Evolutionary conservation across 2,113 vertebrate species (phyloP).

Genomic region (Colaptes auratus): DNA sequence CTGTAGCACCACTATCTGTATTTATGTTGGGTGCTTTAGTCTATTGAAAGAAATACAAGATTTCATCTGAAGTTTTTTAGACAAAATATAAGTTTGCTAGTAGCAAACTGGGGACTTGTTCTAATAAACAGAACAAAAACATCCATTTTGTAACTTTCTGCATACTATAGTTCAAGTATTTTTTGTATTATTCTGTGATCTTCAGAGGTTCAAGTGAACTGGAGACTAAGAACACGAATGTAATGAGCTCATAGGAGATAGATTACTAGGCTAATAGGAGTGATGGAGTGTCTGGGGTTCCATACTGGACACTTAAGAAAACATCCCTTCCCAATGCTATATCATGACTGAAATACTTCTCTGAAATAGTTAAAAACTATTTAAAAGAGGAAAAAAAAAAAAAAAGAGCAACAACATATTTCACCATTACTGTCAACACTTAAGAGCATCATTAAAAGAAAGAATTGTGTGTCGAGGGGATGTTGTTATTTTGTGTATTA

Average conservation of each 20-base stretch:
- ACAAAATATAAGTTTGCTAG: neutral
- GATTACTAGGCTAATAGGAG: neutral
- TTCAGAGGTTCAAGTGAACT: neutral
- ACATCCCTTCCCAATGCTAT: neutral
- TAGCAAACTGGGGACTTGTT: neutral
- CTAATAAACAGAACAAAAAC: neutral
- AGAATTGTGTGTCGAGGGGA: constrained; percentile 70
- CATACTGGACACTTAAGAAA: neutral
- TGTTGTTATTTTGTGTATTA: constrained; percentile 76
- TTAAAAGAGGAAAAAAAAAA: neutral
- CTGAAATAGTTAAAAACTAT: constrained; percentile 63
- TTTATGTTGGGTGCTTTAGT: neutral
- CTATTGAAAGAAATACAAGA: neutral
- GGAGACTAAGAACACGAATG: neutral
- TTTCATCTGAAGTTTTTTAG: neutral
- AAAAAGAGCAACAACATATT: constrained; percentile 51
- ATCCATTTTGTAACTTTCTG: neutral
- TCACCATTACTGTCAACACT: constrained; percentile 70
- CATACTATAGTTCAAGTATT: neutral
- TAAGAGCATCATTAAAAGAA: constrained; percentile 68
- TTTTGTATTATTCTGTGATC: neutral
- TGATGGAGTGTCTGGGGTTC: neutral
- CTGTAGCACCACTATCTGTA: neutral
- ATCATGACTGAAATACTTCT: neutral
- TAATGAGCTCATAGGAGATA: neutral